phyloP scores from a whole-genome alignment of 1,140 invertebrate genomes.

The Drosophila leontia region DNA sequence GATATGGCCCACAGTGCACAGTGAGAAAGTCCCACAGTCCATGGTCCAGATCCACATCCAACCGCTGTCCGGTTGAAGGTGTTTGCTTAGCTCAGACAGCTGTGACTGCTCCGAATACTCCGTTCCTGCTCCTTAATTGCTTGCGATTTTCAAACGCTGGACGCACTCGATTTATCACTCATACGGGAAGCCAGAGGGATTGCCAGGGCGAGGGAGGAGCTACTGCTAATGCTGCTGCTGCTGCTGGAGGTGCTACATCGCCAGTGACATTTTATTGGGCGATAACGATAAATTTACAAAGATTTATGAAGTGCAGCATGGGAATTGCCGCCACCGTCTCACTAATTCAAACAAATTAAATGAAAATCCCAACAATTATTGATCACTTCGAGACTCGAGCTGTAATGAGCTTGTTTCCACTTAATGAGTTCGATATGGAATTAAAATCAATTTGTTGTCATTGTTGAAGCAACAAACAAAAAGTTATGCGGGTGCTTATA shows the following conservation, averaged over 20 bases:
- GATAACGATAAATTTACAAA: slow-evolving; percentile 82
- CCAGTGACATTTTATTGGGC: slow-evolving; percentile 78
- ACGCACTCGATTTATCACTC: slow-evolving; percentile 79
- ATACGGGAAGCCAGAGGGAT: slow-evolving; percentile 9
- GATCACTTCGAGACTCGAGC: slow-evolving; percentile 39
- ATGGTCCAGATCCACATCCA: slow-evolving; percentile 10
- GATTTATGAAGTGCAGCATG: slow-evolving; percentile 69
- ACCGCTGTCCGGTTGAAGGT: slow-evolving; percentile 52
- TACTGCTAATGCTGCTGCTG: neutral
- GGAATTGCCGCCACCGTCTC: slow-evolving; percentile 52
- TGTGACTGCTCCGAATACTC: slow-evolving; percentile 32
- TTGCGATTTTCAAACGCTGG: slow-evolving; percentile 76
- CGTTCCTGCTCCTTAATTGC: slow-evolving; percentile 65
- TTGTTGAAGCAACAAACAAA: slow-evolving; percentile 70
- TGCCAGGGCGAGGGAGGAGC: neutral
- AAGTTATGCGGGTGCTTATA: slow-evolving; percentile 42
- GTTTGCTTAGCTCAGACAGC: slow-evolving; percentile 49
- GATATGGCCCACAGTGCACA: slow-evolving; percentile 55
- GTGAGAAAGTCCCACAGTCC: slow-evolving; percentile 29
- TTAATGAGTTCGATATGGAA: slow-evolving; percentile 62
- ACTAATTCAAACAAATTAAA: slow-evolving; percentile 82
- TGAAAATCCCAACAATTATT: slow-evolving; percentile 76
- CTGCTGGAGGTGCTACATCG: slow-evolving; percentile 39
- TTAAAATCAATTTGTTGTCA: slow-evolving; percentile 75
- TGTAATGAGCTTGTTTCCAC: slow-evolving; percentile 61